phyloP scores from a whole-genome alignment of 2,113 vertebrate genomes.

The Mormoops blainvillei region DNA sequence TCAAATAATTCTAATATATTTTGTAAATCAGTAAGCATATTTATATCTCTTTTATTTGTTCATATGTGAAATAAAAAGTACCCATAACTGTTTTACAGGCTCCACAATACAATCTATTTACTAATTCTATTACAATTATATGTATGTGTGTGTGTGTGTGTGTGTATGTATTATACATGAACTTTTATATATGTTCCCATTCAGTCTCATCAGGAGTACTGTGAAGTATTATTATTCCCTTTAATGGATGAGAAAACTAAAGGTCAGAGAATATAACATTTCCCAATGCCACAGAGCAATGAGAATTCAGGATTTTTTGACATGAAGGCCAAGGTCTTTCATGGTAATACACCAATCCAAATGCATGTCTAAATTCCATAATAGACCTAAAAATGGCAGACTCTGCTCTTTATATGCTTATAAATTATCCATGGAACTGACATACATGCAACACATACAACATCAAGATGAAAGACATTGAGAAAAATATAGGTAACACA shows the following conservation, averaged over 20 bases:
- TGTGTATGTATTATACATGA: background rate
- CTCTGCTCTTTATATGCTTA: background rate
- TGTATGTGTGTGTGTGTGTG: no score
- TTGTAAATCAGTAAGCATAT: background rate
- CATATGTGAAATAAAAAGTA: background rate
- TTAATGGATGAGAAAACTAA: background rate
- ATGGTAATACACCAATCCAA: background rate
- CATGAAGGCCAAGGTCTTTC: background rate
- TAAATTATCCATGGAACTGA: background rate
- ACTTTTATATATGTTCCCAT: background rate
- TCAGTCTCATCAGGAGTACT: background rate
- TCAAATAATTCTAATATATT: background rate
- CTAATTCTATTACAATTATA: background rate
- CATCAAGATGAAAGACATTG: background rate
- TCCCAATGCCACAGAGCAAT: background rate
- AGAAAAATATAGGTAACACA: background rate
- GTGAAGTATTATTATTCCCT: background rate
- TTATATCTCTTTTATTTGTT: background rate
- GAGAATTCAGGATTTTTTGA: background rate
- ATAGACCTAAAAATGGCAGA: background rate
- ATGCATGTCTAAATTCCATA: background rate
- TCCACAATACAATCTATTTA: background rate
- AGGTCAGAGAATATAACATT: background rate
- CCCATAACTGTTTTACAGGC: background rate
- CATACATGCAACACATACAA: background rate